Evolutionary conservation across 2,888 invertebrate genomes (phyloP).

Genomic region (Sicus ferrugineus): DNA sequence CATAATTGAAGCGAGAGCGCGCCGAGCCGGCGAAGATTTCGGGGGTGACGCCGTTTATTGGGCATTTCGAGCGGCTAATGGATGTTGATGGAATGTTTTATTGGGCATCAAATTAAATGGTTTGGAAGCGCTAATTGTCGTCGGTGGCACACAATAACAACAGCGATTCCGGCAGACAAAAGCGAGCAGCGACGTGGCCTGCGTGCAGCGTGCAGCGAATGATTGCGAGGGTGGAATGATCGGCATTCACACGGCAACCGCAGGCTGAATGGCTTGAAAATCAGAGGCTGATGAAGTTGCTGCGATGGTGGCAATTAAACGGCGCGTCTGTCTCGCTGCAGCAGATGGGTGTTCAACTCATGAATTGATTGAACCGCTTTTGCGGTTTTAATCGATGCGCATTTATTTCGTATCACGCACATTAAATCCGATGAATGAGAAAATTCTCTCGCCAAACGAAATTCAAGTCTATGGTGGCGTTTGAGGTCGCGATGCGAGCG

Average conservation of each 20-base stretch:
- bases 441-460: not conserved
- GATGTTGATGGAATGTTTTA: constrained; percentile 31
- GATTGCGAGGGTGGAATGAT: not conserved
- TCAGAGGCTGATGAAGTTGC: not conserved
- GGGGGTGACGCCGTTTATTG: constrained; percentile 26
- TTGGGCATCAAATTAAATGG: constrained; percentile 24
- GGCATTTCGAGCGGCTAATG: constrained; percentile 19
- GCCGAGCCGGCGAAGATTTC: not conserved
- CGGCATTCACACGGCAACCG: not conserved
- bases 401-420: constrained; percentile 58
- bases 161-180: not conserved
- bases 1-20: constrained; percentile 23
- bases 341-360: constrained; percentile 50
- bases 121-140: constrained; percentile 25
- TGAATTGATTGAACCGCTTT: constrained; percentile 58
- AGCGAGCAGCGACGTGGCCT: not conserved
- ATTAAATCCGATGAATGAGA: constrained; percentile 47
- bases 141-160: not conserved
- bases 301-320: not conserved
- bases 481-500: too few species aligned
- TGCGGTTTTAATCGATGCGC: constrained; percentile 56
- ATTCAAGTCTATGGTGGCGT: not conserved
- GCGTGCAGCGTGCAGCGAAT: not conserved
- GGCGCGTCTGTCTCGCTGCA: not conserved
- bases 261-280: not conserved